A percentile compares a stretch with the other conserved stretches of the same genome.
Evolutionary conservation across 1,140 invertebrate species (phyloP).

Genomic region (Rhyzopertha dominica): DNA sequence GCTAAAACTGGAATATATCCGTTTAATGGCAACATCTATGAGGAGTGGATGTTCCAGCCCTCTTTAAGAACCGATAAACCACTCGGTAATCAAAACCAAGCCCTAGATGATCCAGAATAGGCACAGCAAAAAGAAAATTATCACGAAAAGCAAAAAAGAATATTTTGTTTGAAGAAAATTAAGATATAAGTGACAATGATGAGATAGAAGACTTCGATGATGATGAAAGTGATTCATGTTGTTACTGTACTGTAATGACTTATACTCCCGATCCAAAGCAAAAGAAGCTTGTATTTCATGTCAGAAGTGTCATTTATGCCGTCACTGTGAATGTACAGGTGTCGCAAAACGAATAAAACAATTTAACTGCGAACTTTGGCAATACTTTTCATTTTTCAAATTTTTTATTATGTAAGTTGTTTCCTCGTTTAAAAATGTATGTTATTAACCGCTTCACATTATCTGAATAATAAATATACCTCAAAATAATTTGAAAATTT

Average conservation of each 20-base stretch:
- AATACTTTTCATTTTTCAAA: too few species aligned
- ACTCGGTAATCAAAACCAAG: constrained; percentile 1
- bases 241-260: constrained; percentile 16
- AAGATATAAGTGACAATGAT: neutral
- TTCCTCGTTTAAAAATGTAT: too few species aligned
- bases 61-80: constrained; percentile 3
- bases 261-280: constrained; percentile 12
- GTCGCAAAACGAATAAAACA: constrained; percentile 5
- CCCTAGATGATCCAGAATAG: neutral
- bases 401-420: too few species aligned
- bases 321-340: constrained; percentile 9
- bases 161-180: constrained; percentile 1
- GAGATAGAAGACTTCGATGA: neutral
- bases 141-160: constrained; percentile 9
- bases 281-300: constrained; percentile 9
- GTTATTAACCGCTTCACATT: too few species aligned
- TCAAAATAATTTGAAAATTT: too few species aligned
- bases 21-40: constrained; percentile 24
- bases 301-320: constrained; percentile 3
- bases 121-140: constrained; percentile 4
- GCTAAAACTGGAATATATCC: constrained; percentile 29
- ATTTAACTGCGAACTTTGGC: constrained; percentile 13
- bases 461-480: too few species aligned
- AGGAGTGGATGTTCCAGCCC: constrained; percentile 11
- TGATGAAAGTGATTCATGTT: neutral